Base-by-base conservation (phyloP, 2,113 vertebrate species). In the Damaliscus lunatus region DNA sequence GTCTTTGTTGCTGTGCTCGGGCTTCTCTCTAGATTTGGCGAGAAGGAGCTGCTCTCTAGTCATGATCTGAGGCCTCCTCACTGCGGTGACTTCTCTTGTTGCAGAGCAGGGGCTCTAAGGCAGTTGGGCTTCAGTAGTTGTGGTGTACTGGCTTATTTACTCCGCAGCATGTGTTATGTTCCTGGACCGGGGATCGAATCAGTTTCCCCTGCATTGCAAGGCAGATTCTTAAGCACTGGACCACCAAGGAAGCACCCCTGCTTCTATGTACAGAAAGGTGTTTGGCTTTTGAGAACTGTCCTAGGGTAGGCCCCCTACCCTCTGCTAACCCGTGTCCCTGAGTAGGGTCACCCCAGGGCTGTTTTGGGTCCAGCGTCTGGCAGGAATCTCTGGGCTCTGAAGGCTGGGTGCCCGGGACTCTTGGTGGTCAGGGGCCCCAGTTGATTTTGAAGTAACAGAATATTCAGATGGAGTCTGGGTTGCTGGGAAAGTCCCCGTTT, bases 141-240 rank as follows among this genome's bases (percentile, higher is more conserved):
- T 77, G 23, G 23, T 7, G 25, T 25, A 46, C 23, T 1, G 40
- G 40, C 23, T 46, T 27, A 43, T 14, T 40, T 46, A 25, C 40
- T 14, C 74, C 2, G 3, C 12, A 7, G 40, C 13, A 7, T 46
- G 74, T 43, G 23, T 43, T 27, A 43, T 29, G 13, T 77, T 77
- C 40, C 40, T 7, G 23, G 12, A 46, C 40, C 3, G 0, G 40
- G 11, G 74, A 46, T 77, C 3, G 6, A 77, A 27, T 25, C 0
- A 0, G 12, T 77, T 14, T 43, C 40, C 40, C 74, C 40, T 77
- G 74, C 40, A 8, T 46, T 27, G 74, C 36, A 46, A 80, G 77
- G 77, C 3, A 3, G 71, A 46, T 77, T 77, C 40, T 46, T 43
- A 77, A 46, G 23, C 23, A 43, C 71, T 15, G 36, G 36, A 46